Conservation (phyloP, 2,797 vertebrate genomes). For the Simalia tracyae region DNA sequence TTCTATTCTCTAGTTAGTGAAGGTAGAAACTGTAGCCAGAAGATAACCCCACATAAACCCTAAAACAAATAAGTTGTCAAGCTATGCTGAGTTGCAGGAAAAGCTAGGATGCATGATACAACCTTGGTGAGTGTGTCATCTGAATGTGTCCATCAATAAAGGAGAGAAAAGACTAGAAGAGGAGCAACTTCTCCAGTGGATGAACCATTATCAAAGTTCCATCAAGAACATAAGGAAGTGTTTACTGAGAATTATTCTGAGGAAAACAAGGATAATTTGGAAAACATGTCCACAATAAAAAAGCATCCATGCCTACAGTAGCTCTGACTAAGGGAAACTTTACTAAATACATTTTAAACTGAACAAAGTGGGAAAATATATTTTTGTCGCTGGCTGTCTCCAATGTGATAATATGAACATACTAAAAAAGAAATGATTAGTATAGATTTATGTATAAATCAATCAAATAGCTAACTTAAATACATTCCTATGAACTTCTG, state of each 20-base stretch:
- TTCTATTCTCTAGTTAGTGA: background rate
- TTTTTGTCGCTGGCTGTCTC: background rate
- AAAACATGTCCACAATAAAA: background rate
- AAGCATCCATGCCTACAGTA: background rate
- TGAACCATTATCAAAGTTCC: background rate
- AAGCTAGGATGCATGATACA: background rate
- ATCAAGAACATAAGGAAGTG: background rate
- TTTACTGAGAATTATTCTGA: background rate
- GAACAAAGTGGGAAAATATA: background rate
- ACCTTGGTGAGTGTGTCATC: background rate
- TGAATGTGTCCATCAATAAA: background rate
- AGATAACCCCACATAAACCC: background rate
- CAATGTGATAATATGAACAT: background rate
- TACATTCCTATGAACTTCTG: background rate
- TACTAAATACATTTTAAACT: background rate
- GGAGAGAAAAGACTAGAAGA: background rate
- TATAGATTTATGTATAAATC: background rate
- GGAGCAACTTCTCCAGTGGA: background rate
- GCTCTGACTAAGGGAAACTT: background rate
- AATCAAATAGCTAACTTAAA: background rate
- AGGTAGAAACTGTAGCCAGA: background rate
- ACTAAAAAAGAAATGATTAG: background rate
- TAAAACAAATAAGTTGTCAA: background rate
- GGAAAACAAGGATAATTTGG: background rate
- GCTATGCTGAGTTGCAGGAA: background rate